phyloP scores from a whole-genome alignment of 2,797 vertebrate species.

The Garrulus glandarius region DNA sequence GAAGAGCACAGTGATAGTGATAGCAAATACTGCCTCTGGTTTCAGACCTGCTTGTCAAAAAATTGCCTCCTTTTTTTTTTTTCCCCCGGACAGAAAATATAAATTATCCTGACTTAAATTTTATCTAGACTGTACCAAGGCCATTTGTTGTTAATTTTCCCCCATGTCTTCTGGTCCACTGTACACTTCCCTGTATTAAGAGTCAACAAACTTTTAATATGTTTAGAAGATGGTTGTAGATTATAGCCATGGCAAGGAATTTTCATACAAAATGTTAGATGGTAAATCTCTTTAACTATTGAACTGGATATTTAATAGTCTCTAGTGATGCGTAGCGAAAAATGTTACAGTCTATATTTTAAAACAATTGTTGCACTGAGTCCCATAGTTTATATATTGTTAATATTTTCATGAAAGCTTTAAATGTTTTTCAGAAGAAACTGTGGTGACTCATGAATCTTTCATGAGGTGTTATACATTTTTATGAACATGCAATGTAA shows the following conservation, averaged over 20 bases:
- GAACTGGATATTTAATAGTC: slow-evolving; percentile 4
- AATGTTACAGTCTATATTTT: slow-evolving; percentile 26
- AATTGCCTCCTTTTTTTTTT: too few species aligned
- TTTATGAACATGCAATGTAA: slow-evolving; percentile 48
- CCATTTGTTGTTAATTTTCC: not conserved
- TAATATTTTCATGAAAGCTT: slow-evolving; percentile 62
- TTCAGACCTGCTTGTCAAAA: not conserved
- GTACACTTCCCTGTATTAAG: not conserved
- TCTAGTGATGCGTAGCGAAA: not conserved
- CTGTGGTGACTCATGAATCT: not conserved
- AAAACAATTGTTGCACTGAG: slow-evolving; percentile 13
- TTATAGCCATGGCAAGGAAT: not conserved
- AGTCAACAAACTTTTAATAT: not conserved
- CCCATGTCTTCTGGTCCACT: not conserved
- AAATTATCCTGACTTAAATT: not conserved
- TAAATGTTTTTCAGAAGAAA: slow-evolving; percentile 47
- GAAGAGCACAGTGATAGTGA: not conserved
- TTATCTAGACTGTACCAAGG: not conserved
- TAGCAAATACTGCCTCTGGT: not conserved
- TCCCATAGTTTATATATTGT: slow-evolving; percentile 48
- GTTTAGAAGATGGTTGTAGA: not conserved
- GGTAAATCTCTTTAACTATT: slow-evolving; percentile 14
- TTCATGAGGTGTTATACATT: not conserved
- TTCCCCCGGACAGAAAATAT: too few species aligned
- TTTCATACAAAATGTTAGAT: not conserved